Percentiles rank a stretch among this genome's conserved stretches.
Evolutionary conservation across 1,140 invertebrate species (phyloP).

Genomic region (Leptonema lineaticorne): DNA sequence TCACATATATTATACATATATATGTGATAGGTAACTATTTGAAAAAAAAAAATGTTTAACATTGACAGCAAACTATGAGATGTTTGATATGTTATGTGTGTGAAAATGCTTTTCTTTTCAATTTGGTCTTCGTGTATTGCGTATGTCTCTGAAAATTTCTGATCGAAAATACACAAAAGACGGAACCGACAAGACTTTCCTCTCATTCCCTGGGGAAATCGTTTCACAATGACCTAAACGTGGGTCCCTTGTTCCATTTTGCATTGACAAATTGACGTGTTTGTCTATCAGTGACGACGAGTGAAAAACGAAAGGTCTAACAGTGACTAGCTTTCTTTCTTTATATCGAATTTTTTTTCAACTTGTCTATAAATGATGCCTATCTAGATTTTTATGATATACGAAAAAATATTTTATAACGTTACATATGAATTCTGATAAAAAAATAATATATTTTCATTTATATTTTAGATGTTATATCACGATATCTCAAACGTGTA

Average conservation of each 20-base stretch:
- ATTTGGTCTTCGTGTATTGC: too few relatives aligned
- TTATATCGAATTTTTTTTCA: not conserved
- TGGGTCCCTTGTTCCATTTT: constrained; percentile 24
- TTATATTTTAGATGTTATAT: not conserved
- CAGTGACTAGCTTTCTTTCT: not conserved
- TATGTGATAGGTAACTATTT: too few relatives aligned
- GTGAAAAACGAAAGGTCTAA: constrained; percentile 16
- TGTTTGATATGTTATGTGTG: too few relatives aligned
- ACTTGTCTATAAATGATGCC: too few relatives aligned
- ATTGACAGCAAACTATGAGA: too few relatives aligned
- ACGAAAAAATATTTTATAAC: too few relatives aligned
- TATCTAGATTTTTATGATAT: too few relatives aligned
- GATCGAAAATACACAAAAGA: constrained; percentile 11
- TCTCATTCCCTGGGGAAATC: constrained; percentile 16
- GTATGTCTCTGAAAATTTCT: not conserved
- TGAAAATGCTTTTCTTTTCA: too few relatives aligned
- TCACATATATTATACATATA: too few relatives aligned
- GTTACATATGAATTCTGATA: too few relatives aligned
- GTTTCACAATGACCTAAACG: constrained; percentile 31
- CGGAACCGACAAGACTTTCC: constrained; percentile 6
- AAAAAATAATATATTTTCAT: too few relatives aligned
- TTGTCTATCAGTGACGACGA: constrained; percentile 19
- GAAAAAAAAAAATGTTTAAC: too few relatives aligned
- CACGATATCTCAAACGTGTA: not conserved
- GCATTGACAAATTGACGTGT: constrained; percentile 29